Percentiles rank a stretch among this genome's conserved stretches.
Conservation (phyloP, 2,888 invertebrate genomes). For the Dasypogon diadema region DNA sequence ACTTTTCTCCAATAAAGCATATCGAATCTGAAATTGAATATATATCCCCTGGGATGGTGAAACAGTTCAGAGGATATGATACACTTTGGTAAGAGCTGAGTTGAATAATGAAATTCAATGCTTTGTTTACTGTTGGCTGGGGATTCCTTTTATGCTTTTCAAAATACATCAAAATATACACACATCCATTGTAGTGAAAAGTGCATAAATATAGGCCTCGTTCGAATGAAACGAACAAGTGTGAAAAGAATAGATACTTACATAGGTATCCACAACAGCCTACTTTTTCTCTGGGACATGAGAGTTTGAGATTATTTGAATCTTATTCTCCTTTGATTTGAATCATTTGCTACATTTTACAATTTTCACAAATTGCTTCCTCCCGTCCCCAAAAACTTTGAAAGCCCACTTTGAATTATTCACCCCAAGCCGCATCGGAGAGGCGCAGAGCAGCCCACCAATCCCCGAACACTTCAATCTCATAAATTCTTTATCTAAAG, state of each 20-base stretch:
- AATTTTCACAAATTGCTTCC: conserved; percentile 40
- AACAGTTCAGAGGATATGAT: conserved; percentile 41
- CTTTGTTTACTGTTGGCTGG: conserved; percentile 37
- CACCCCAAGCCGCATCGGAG: conserved; percentile 31
- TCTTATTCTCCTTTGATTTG: conserved; percentile 22
- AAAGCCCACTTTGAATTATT: conserved; percentile 43
- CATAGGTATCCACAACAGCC: no score
- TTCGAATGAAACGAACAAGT: no score
- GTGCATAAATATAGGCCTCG: conserved; percentile 29
- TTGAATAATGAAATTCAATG: conserved; percentile 43
- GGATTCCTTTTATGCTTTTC: conserved; percentile 15
- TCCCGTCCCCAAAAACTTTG: conserved; percentile 14
- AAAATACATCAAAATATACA: conserved; percentile 15
- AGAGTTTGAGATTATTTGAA: background rate
- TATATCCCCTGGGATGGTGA: conserved; percentile 38
- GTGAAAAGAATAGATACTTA: no score
- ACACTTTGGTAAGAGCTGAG: conserved; percentile 32
- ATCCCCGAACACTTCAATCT: conserved; percentile 40
- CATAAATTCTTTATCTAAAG: conserved; percentile 46
- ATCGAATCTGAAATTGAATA: conserved; percentile 48
- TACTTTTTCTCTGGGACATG: no score
- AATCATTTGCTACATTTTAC: conserved; percentile 41
- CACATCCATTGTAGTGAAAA: conserved; percentile 24
- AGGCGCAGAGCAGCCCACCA: conserved; percentile 23
- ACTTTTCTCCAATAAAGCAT: conserved; percentile 37